phyloP scores from a whole-genome alignment of 2,113 vertebrate species.

The Seriola quinqueradiata region DNA sequence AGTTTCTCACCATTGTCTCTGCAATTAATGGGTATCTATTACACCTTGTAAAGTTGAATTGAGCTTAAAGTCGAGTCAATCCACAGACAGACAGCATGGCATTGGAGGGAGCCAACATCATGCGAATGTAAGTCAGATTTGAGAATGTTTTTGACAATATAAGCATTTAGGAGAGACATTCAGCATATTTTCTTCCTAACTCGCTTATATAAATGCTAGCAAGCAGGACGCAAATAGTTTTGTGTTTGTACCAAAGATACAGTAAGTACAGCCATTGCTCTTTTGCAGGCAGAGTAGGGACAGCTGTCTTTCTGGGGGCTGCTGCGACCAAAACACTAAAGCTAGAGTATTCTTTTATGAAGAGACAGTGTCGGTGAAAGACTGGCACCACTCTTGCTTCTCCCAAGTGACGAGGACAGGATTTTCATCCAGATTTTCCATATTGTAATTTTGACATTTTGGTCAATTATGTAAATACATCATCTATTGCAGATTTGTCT shows the following conservation, averaged over 20 bases:
- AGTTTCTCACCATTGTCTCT: too few species aligned
- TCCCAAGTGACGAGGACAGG: neutral
- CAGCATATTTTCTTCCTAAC: too few species aligned
- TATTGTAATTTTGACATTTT: conserved; percentile 14
- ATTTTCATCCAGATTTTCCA: neutral
- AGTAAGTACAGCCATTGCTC: neutral
- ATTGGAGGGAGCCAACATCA: too few species aligned
- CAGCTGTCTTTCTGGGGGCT: neutral
- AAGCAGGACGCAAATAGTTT: neutral
- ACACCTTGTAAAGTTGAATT: neutral
- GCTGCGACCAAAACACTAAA: neutral
- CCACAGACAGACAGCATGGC: neutral
- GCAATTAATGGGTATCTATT: neutral
- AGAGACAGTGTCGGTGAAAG: neutral
- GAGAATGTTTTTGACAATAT: too few species aligned
- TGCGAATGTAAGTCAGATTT: too few species aligned
- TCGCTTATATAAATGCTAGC: neutral
- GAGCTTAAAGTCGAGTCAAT: conserved; percentile 8
- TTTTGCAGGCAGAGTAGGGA: neutral
- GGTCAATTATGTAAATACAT: neutral
- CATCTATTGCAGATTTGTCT: neutral
- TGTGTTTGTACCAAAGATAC: too few species aligned
- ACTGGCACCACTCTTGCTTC: neutral
- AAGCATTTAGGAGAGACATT: too few species aligned
- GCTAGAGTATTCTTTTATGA: neutral